Base-by-base conservation (phyloP, 2,888 invertebrate species). In the Tetheella fluctuosa region DNA sequence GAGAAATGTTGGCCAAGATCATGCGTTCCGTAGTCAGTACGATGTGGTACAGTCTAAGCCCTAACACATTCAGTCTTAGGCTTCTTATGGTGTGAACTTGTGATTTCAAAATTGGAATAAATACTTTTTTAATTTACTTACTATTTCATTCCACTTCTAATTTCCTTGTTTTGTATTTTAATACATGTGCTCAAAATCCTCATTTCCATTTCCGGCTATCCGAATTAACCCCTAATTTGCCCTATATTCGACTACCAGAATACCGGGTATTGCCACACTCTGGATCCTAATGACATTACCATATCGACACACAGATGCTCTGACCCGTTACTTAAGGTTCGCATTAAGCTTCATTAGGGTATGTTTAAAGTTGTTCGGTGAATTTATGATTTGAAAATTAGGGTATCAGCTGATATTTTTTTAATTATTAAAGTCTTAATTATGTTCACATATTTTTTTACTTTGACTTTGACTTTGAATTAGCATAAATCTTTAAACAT, bases 201-300 rank as follows among this genome's bases (percentile, higher is more conserved):
- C 48, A 10, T 10, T 48, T 20, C 17, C 20, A 48, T 48, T 48
- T 48, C 48, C n/a, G 20, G 48, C 48, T 20, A n/a, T 48, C 17
- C 20, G 10, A 48, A 48, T 48, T 48, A 48, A 48, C 20, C 48
- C 20, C 48, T 48, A 48, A 48, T 48, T 48, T 48, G 20, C 48
- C 20, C 17, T 48, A 48, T 20, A 48, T 48, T 48, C 20, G 48
- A 20, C 17, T 48, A 10, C 6, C 48, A 48, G 48, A 20, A 48
- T 48, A 48, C 7, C 48, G 48, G 10, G 48, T 48, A 20, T 48
- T 48, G 48, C 48, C 54, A 55, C 55, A 57, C 63, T 59, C 61
- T 59, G 63, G 63, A 68, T 54, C 17, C 65, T 69, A 71, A 77
- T 77, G 73, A 72, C 71, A 77, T 79, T 77, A 68, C 70, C 77